Evolutionary conservation across 2,113 vertebrate species (phyloP), one percentile per base, ranked within the genome.

Genomic region (Ranitomeya variabilis): DNA sequence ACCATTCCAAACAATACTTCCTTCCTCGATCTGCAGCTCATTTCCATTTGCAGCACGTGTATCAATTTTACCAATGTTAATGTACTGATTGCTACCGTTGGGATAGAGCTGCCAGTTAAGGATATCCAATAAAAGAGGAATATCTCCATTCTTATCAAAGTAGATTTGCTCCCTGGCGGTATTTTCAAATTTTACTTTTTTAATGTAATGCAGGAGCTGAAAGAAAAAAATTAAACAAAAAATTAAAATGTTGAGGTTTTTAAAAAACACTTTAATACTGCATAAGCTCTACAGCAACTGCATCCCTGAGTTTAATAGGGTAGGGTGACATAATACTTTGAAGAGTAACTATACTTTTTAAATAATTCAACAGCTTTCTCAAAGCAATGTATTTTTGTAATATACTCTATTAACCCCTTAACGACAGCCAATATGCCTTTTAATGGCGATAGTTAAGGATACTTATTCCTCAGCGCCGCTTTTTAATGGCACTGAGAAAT

Each of bases 121-220:
- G 31, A 89, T 78, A 69, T 89, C 83, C 4, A 80, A 10, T 14
- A 18, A 85, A 54, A 80, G 26, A 1, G 82, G 88, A n/a, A 83
- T 71, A 88, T 88, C 86, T 19, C 79, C 79, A 64, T 88, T 82
- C 31, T 88, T 81, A 23, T 89, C 60, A 89, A 89, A 89, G 21
- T 80, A 89, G 51, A 89, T 79, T 23, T 45, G 23, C 9, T 89
- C 88, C 19, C 67, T 78, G 8, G 52, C 83, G 12, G 52, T 73
- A 51, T 81, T 89, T 10, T 23, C 51, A 52, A 82, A 88, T 4
- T 74, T 21, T 15, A 88, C 21, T 15, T 82, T 71, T 88, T 88
- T 88, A 2, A 88, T 51, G 18, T 88, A 88, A 52, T 88, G 10
- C 2, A 73, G n/a, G 1, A 88, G 67, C 86, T 88, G 66, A 19